Base-by-base conservation (phyloP, 2,888 invertebrate genomes). In the Nomada ferruginata region DNA sequence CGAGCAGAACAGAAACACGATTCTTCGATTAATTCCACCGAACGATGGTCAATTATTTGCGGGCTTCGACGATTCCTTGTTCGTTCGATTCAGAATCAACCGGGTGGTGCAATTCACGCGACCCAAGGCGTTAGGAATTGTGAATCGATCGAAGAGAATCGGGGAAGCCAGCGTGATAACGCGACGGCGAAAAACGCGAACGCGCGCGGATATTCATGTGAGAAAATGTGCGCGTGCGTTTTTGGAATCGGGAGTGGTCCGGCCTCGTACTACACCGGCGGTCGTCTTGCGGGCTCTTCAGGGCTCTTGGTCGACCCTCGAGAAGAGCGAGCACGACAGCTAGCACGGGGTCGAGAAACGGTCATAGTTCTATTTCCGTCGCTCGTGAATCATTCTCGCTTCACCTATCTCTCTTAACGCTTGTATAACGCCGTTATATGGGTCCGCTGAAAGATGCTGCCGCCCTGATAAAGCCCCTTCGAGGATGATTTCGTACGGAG, bases 291-390 rank as follows among this genome's bases (percentile, higher is more conserved):
- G 86, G 78, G 81, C 78, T 85, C 85, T 85, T 87, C 85, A 70
- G 82, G 86, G 81, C 83, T 84, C 81, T 85, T 71, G 71, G 79
- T 66, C 83, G 85, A 86, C 81, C 85, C 87, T 86, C 82, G 77
- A 79, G 85, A 79, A 65, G 85, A 86, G 87, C 85, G 85, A 86
- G 88, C 86, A 82, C 85, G 88, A 86, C 81, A 87, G 82, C 64
- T 65, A 80, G 83, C 87, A 85, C 76, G 84, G 79, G 84, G 80
- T 84, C 85, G 81, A 83, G 86, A 84, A 86, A 89, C 86, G 87
- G 90, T 87, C 90, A 89, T 89, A 91, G 89, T 92, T 93, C 93
- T 93, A 93, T 93, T 93, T 92, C 90, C 91, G 92, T 91, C 89
- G 86, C 89, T 90, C 91, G 91, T 92, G 93, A 93, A 93, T 93